Evolutionary conservation across 1,140 invertebrate species (phyloP), one percentile per base, ranked within the genome.

Genomic region (Adelges cooleyi): DNA sequence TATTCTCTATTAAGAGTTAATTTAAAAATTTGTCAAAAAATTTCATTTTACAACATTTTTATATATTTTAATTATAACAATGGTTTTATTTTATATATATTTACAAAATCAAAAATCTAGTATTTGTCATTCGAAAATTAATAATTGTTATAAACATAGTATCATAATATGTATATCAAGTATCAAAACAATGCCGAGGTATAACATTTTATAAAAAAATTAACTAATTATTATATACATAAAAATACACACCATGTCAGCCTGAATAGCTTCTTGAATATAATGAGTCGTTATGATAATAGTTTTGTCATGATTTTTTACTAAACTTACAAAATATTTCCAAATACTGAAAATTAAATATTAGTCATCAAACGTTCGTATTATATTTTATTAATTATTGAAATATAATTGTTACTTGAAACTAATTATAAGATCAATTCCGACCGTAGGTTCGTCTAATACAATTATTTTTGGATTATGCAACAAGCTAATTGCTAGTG

Each of bases 261-360:
- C 88, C 73, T 90, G 84, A 71, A 84, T 82, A 2, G 90, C 85
- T 77, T 96, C 92, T 72, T 95, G 92, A 50, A 95, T 93, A 71
- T 96, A 96, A 77, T 96, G 92, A 13, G 92, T 96, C 0, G 92
- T 96, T 48, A 96, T 92, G 42, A 96, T 85, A 33, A 89, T 80
- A 1, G 86, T 83, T 36, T 83, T 85, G 20, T 81, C 80, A 65
- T 81, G 73, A 65, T 70, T 80, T 67, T 77, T 75, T 11, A 90
- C 83, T 9, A 93, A 79, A 62, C 86, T 83, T 1, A 87, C 78
- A 22, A 96, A 77, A 73, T 90, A 86, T 25, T 89, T 80, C 93
- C 93, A 97, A 70, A 97, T 95, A 68, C 90, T 94, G 73, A 3
- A 78, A 11, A 42, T 15, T 8, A 15, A 15, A 33, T 6, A 33